Conservation (phyloP, 2,797 vertebrate species). For the Megalops cyprinoides region DNA sequence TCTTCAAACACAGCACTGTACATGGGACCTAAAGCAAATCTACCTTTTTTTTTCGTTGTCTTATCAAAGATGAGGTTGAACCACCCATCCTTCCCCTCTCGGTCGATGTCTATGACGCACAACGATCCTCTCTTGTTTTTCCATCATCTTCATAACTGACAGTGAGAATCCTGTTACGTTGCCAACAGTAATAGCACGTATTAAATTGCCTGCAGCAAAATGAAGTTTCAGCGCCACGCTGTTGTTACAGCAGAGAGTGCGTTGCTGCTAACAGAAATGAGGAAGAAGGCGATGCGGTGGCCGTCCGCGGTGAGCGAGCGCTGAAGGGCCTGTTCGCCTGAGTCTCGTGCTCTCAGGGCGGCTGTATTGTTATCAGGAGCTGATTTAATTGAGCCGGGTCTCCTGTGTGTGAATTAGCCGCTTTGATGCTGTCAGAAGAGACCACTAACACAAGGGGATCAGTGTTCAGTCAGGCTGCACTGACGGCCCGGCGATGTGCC, state of each 20-base stretch:
- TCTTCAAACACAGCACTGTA: background rate
- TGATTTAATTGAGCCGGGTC: constrained; percentile 24
- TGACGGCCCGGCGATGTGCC: background rate
- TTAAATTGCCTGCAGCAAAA: background rate
- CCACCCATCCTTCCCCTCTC: no score
- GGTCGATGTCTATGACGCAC: no score
- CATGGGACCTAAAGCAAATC: background rate
- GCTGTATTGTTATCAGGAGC: background rate
- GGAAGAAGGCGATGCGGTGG: no score
- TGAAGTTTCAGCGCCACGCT: background rate
- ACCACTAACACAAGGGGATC: background rate
- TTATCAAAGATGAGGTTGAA: no score
- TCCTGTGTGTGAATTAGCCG: background rate
- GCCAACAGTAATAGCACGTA: background rate
- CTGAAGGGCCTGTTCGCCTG: background rate
- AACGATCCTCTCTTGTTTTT: background rate
- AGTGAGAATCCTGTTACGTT: background rate
- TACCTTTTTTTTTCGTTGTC: background rate
- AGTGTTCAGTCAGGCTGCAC: background rate
- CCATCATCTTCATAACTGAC: background rate
- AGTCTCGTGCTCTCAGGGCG: background rate
- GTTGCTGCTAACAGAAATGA: background rate
- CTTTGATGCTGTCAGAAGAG: constrained; percentile 14
- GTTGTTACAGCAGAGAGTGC: background rate
- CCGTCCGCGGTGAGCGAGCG: no score